phyloP scores from a whole-genome alignment of 2,888 invertebrate genomes.

The Amphipoea oculea region DNA sequence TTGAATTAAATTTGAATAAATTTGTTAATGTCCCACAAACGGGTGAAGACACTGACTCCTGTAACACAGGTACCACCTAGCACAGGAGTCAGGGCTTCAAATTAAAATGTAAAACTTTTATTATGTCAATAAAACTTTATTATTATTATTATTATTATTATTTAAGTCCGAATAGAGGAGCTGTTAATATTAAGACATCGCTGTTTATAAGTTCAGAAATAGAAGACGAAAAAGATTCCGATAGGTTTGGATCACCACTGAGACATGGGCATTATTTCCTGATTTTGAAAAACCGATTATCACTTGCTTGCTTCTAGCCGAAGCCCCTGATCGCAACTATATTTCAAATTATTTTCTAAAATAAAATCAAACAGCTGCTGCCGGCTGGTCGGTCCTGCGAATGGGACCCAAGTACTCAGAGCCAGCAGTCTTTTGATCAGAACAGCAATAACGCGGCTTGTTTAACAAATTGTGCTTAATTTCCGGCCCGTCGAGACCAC shows the following conservation, averaged over 20 bases:
- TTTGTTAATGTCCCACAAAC: too few relatives aligned
- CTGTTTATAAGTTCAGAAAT: not conserved
- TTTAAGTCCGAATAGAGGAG: not conserved
- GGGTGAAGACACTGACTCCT: too few relatives aligned
- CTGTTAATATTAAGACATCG: not conserved
- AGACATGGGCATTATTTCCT: not conserved
- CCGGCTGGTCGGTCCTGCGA: not conserved
- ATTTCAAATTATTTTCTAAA: not conserved
- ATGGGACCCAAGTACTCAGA: not conserved
- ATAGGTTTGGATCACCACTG: not conserved
- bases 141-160: too few relatives aligned
- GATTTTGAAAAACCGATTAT: not conserved
- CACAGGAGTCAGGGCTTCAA: too few relatives aligned
- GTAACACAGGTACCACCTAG: too few relatives aligned
- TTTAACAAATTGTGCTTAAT: slow-evolving; percentile 48
- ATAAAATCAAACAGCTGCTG: not conserved
- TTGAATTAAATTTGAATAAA: too few relatives aligned
- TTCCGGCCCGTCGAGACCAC: slow-evolving; percentile 14
- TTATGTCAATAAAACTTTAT: too few relatives aligned
- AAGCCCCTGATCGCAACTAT: not conserved
- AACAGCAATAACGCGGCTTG: slow-evolving; percentile 34
- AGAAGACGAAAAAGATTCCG: not conserved
- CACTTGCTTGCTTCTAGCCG: not conserved
- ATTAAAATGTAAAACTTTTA: too few relatives aligned
- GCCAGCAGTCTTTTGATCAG: slow-evolving; percentile 13